Base-by-base conservation (phyloP, 2,113 vertebrate species). In the Ochotona princeps region DNA sequence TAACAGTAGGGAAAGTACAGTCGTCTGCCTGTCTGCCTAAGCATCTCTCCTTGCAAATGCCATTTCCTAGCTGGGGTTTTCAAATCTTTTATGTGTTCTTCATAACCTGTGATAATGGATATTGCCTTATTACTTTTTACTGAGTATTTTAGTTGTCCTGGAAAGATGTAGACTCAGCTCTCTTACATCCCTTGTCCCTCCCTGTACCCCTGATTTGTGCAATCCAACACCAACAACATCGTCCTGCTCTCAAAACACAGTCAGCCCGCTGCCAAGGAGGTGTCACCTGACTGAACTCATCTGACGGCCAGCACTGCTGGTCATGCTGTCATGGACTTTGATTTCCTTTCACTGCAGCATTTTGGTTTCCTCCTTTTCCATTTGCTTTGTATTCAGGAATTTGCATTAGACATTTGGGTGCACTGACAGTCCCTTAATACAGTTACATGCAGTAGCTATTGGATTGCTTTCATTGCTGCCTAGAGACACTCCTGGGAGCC, bases 381-480 rank as follows among this genome's bases (percentile, higher is more conserved):
- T 84, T 93, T 94, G 51, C 38, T 89, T 85, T 91, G 35, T 81
- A 61, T 76, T 57, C 11, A 32, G 44, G 79, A 83, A 84, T 81
- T 81, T 20, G 8, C 83, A 18, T 21, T 28, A 81, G 47, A 81
- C 30, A 57, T n/a, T 83, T 61, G 38, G 76, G 0, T 70, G 66
- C 11, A 23, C 35, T 80, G 78, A 94, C 49, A 74, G 83, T 82
- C 38, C 15, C 47, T 91, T 66, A 74, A n/a, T 88, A 35, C 25
- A 67, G 60, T 72, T 67, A 83, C 49, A 25, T 38, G 49, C 20
- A 20, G 91, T 28, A 75, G 30, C 61, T 81, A 47, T 35, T 73
- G 20, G 54, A 0, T 95, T 1, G 1, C 11, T 78, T 83, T 80
- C 54, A 26, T 63, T 57, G 72, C 47, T 85, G 63, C 30, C 61